Evolutionary conservation across 2,797 vertebrate species (phyloP).

Genomic region (Phrynocephalus guinanensis): DNA sequence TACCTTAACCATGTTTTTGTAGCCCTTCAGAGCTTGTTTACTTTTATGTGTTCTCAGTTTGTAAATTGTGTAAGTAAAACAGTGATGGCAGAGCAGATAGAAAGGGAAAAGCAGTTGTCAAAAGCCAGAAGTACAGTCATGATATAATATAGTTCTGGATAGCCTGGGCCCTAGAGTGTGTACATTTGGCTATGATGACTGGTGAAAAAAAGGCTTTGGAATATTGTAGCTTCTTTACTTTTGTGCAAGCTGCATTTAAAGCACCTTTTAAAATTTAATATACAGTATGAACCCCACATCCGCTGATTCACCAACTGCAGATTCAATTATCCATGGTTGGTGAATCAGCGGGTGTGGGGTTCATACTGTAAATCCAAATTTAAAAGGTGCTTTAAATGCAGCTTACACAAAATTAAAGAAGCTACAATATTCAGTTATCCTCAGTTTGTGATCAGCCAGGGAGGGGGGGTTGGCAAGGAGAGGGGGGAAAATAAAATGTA

Average conservation of each 20-base stretch:
- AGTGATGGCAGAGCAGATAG: neutral
- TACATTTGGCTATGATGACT: neutral
- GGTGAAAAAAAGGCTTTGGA: neutral
- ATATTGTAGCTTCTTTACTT: neutral
- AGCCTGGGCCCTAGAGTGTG: neutral
- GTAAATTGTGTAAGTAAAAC: slow-evolving; percentile 30
- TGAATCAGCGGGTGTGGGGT: too few relatives aligned
- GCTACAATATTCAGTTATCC: too few relatives aligned
- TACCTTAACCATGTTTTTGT: slow-evolving; percentile 70
- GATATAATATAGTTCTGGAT: neutral
- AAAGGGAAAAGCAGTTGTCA: slow-evolving; percentile 7
- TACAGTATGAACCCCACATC: too few relatives aligned
- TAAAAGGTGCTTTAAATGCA: too few relatives aligned
- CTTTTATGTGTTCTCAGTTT: slow-evolving; percentile 49
- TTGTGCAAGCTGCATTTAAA: neutral
- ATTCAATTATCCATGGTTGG: too few relatives aligned
- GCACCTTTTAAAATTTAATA: too few relatives aligned
- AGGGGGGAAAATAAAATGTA: too few relatives aligned
- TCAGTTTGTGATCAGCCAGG: too few relatives aligned
- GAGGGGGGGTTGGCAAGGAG: too few relatives aligned
- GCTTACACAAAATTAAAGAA: too few relatives aligned
- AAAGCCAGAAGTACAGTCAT: neutral
- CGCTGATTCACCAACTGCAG: too few relatives aligned
- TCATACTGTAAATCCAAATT: too few relatives aligned
- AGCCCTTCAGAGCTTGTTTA: slow-evolving; percentile 51